phyloP scores from a whole-genome alignment of 1,140 invertebrate genomes.

The Oreohelix idahoensis region DNA sequence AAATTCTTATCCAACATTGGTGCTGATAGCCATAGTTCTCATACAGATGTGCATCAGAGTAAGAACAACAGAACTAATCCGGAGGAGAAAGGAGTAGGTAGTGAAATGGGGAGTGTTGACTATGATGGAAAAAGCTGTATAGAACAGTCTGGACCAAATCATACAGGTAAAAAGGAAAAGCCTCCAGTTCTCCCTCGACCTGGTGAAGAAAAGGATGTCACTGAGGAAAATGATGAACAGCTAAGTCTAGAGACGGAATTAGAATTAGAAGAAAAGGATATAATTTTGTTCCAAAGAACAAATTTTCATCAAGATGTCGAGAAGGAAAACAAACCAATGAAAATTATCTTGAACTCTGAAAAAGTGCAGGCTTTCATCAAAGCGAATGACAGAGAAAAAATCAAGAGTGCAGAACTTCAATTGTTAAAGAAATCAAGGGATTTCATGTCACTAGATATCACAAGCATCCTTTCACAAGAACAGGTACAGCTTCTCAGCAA shows the following conservation, averaged over 20 bases:
- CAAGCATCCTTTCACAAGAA: neutral
- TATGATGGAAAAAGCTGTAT: neutral
- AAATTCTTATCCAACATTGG: neutral
- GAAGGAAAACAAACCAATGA: neutral
- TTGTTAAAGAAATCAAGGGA: neutral
- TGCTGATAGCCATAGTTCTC: neutral
- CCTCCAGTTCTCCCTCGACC: neutral
- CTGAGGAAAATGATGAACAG: neutral
- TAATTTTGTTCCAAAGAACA: neutral
- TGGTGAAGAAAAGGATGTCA: neutral
- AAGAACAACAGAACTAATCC: neutral
- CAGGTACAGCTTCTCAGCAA: conserved; percentile 8
- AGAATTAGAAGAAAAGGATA: neutral
- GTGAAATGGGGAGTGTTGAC: neutral
- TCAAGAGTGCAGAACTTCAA: neutral
- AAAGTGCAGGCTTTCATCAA: neutral
- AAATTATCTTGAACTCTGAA: neutral
- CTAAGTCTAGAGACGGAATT: neutral
- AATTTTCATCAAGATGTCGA: neutral
- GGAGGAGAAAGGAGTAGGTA: neutral
- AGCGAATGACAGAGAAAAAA: neutral
- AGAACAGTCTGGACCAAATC: neutral
- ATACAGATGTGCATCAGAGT: neutral
- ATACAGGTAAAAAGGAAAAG: neutral
- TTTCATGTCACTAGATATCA: neutral